Conservation (phyloP, 2,888 invertebrate species). For the Zaprionus bogoriensis region DNA sequence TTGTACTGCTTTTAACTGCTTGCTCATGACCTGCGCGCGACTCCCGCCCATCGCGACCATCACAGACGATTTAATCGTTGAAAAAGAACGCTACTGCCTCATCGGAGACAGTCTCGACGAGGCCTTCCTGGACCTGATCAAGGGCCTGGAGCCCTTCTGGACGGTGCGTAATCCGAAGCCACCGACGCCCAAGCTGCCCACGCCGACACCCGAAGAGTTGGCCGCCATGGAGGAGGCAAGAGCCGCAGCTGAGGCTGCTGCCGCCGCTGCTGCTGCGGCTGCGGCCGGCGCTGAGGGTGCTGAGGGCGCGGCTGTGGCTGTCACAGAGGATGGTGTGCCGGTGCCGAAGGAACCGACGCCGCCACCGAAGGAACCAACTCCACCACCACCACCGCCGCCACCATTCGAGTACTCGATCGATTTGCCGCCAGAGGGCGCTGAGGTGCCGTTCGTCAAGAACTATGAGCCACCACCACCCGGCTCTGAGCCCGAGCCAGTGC, state of each 20-base stretch:
- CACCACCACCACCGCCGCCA: constrained; percentile 83
- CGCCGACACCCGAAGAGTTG: constrained; percentile 81
- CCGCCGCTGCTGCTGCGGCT: constrained; percentile 69
- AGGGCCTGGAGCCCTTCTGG: constrained; percentile 85
- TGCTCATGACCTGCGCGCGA: no score
- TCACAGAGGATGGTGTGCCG: background rate
- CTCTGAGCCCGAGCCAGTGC: constrained; percentile 78
- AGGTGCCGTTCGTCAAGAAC: constrained; percentile 83
- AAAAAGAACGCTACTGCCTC: constrained; percentile 96
- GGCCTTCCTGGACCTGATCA: constrained; percentile 93
- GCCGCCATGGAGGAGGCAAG: constrained; percentile 81
- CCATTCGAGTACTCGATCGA: constrained; percentile 83
- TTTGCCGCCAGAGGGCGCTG: constrained; percentile 83
- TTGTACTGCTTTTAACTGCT: constrained; percentile 45
- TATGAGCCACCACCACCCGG: constrained; percentile 82
- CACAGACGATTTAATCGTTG: constrained; percentile 91
- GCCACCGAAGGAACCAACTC: constrained; percentile 81
- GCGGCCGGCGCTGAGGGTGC: constrained; percentile 57
- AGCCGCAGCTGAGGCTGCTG: constrained; percentile 77
- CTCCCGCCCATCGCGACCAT: no score
- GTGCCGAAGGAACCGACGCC: constrained; percentile 71
- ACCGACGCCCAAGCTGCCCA: constrained; percentile 82
- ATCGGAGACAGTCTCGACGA: constrained; percentile 97
- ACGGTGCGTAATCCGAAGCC: constrained; percentile 83
- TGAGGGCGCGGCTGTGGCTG: constrained; percentile 52